Percentiles rank a stretch among this genome's conserved stretches.
These are phyloP conservation scores for Vimba vimba DNA, from an alignment of 2,113 vertebrate genomes.

Conservation along the genomic window DNA sequence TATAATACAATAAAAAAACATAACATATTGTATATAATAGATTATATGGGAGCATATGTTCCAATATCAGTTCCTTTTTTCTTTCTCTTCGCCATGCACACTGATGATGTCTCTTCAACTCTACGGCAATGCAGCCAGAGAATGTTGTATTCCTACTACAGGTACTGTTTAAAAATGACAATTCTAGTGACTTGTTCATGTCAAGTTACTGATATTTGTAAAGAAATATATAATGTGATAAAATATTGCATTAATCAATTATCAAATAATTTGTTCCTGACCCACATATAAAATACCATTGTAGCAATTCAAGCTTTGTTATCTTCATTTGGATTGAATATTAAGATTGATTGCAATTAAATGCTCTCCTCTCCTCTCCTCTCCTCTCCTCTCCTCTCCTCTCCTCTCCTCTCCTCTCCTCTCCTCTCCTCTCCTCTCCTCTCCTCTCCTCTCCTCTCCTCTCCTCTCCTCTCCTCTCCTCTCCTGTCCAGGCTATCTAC, in stretches of 20 bases:
- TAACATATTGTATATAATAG: neutral
- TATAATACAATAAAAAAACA: neutral
- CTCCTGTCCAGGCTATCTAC: conserved; percentile 78
- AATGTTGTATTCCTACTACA: conserved; percentile 89
- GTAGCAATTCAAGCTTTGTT: neutral
- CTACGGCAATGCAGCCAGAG: conserved; percentile 85
- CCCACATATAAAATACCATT: neutral
- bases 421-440: conserved; percentile 51
- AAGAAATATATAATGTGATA: neutral
- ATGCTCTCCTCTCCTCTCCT: neutral
- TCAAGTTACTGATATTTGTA: neutral
- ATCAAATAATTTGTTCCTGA: neutral
- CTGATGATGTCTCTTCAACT: conserved; percentile 67
- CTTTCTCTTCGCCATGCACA: conserved; percentile 70
- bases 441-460: conserved; percentile 33
- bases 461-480: conserved; percentile 24
- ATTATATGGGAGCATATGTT: neutral
- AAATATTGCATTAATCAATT: too few species aligned
- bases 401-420: conserved; percentile 18
- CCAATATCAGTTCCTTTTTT: conserved; percentile 54
- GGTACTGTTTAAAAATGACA: conserved; percentile 75
- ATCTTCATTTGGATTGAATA: neutral
- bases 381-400: neutral
- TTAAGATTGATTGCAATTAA: neutral
- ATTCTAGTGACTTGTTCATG: neutral